Evolutionary conservation across 2,888 invertebrate genomes (phyloP).

Genomic region (Melangyna quadrimaculata): DNA sequence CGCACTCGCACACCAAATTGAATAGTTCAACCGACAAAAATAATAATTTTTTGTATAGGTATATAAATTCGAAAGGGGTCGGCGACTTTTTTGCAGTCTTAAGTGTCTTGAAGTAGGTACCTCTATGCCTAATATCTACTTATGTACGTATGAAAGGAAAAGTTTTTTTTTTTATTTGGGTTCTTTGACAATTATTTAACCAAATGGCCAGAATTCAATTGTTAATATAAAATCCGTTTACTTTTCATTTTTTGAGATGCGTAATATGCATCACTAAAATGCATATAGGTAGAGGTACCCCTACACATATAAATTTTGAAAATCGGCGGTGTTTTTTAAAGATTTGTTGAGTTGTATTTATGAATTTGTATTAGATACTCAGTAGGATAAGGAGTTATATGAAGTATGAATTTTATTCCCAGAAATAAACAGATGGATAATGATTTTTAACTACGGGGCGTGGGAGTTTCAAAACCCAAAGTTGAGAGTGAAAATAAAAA

Average conservation of each 20-base stretch:
- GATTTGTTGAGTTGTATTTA: too few species aligned
- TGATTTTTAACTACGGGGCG: too few species aligned
- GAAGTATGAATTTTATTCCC: too few species aligned
- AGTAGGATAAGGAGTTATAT: too few species aligned
- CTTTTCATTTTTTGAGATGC: neutral
- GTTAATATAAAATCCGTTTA: neutral
- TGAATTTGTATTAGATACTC: too few species aligned
- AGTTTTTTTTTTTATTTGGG: neutral
- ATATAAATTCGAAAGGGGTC: neutral
- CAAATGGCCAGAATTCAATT: slow-evolving; percentile 12
- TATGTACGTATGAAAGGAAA: neutral
- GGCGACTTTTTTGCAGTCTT: neutral
- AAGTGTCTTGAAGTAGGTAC: neutral
- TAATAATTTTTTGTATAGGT: neutral
- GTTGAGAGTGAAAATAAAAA: too few species aligned
- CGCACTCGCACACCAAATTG: slow-evolving; percentile 46
- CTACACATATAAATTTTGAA: neutral
- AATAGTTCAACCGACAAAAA: slow-evolving; percentile 45
- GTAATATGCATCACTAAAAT: neutral
- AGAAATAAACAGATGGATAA: too few species aligned
- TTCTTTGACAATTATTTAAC: neutral
- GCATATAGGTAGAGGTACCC: neutral
- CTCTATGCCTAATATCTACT: neutral
- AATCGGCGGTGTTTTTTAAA: neutral
- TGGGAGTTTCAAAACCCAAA: too few species aligned